Base-by-base conservation (phyloP, 2,888 invertebrate genomes). In the Idaea dimidiata region DNA sequence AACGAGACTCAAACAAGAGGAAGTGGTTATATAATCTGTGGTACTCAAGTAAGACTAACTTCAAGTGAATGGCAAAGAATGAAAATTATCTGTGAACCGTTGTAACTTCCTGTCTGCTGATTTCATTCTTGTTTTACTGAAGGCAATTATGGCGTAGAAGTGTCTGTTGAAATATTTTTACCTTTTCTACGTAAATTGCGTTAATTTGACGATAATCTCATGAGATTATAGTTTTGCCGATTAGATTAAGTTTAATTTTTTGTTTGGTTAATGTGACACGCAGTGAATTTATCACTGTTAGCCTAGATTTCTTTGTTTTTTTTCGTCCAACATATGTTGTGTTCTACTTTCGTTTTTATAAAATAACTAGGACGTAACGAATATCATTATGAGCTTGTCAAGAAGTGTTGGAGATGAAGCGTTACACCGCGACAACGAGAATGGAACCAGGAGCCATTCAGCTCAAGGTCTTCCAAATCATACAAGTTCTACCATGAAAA, bases 121-220 rank as follows among this genome's bases (percentile, higher is more conserved):
- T 43, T 43, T 43, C 43, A 43, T 43, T 43, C 43, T 43, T 69
- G 68, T 70, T 69, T 75, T 72, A 69, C 71, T 68, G 59, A 69
- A 69, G 68, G 72, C 67, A 72, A 74, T 63, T 75, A 84, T 90
- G 90, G 91, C 89, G 89, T 91, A 87, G 85, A 79, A 76, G 82
- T 81, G 79, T 82, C 76, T 81, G 77, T 78, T 80, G 70, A 80
- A 81, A 84, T 87, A 82, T 83, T 89, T 88, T 88, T 89, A 88
- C 88, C 84, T 84, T 88, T 87, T 87, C 82, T 82, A 85, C 84
- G 83, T 84, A 86, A 70, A 84, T 85, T 85, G 76, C 82, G 84
- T 85, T 87, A 80, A 75, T 82, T 79, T 81, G 89, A 91, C 91
- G 87, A 89, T 82, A 88, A 90, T 89, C 90, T 75, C 63, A 76